A percentile compares a stretch with the other conserved stretches of the same genome.
Conservation (phyloP, 1,140 invertebrate species). For the Calliopsis andreniformis region DNA sequence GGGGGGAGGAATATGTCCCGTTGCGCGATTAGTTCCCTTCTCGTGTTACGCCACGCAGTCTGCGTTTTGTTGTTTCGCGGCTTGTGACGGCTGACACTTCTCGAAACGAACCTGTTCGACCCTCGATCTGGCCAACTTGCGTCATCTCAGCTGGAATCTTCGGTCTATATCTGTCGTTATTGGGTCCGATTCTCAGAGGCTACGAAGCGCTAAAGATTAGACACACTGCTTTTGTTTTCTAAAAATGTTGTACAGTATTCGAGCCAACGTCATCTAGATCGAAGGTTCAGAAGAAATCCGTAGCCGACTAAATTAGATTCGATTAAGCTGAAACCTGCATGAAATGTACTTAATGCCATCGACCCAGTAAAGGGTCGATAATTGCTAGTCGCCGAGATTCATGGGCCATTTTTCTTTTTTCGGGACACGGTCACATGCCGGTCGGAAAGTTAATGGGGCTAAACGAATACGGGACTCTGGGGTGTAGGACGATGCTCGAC, state of each 20-base stretch:
- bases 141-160: not conserved
- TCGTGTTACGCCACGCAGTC: slow-evolving; percentile 72
- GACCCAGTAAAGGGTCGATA: slow-evolving; percentile 24
- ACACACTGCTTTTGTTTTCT: no score
- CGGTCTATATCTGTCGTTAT: not conserved
- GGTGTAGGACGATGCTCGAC: not conserved
- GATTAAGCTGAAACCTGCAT: no score
- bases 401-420: not conserved
- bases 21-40: slow-evolving; percentile 51
- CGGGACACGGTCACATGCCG: not conserved
- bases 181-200: not conserved
- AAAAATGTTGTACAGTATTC: no score
- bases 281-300: no score
- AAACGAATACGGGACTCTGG: slow-evolving; percentile 29
- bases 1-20: slow-evolving; percentile 16
- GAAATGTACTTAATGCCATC: no score
- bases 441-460: slow-evolving; percentile 30
- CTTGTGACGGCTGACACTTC: slow-evolving; percentile 57
- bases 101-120: slow-evolving; percentile 43
- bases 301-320: no score
- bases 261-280: no score
- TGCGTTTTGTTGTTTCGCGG: slow-evolving; percentile 71
- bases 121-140: not conserved
- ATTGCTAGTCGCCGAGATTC: slow-evolving; percentile 13
- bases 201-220: no score